Percentiles rank a stretch among this genome's conserved stretches.
Conservation (phyloP, 2,113 vertebrate genomes). For the Trogon melanurus region DNA sequence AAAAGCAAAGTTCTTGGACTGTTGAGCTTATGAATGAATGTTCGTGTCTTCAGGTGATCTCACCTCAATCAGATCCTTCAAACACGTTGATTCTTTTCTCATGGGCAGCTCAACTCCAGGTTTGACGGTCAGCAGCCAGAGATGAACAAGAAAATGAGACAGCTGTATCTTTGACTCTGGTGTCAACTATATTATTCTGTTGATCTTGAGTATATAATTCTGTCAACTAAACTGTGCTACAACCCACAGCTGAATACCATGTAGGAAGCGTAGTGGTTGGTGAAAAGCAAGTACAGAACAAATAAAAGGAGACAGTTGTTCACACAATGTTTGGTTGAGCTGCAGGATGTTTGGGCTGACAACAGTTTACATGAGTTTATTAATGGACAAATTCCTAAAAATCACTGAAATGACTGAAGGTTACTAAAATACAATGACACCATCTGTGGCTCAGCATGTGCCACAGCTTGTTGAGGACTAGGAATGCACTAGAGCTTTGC, state of each 20-base stretch:
- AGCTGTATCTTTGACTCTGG: not conserved
- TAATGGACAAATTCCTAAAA: not conserved
- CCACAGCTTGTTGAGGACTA: not conserved
- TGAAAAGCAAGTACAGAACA: not conserved
- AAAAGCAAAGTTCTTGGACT: not conserved
- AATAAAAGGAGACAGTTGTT: not conserved
- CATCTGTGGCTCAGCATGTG: not conserved
- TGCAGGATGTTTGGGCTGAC: not conserved
- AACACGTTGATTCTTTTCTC: not conserved
- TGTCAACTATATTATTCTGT: not conserved
- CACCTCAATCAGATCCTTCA: not conserved
- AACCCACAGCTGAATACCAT: not conserved
- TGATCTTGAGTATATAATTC: not conserved
- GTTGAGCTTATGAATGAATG: not conserved
- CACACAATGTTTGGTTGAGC: fast-evolving
- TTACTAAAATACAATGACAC: not conserved
- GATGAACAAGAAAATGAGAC: not conserved
- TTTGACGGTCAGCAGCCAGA: not conserved
- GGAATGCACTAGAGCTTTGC: not conserved
- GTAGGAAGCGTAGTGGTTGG: not conserved
- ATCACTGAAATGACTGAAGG: not conserved
- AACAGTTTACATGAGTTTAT: not conserved
- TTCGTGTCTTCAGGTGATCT: not conserved
- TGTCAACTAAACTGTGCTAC: not conserved
- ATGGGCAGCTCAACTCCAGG: fast-evolving